Conservation (phyloP, 1,140 invertebrate species). For the Reticulitermes speratus region DNA sequence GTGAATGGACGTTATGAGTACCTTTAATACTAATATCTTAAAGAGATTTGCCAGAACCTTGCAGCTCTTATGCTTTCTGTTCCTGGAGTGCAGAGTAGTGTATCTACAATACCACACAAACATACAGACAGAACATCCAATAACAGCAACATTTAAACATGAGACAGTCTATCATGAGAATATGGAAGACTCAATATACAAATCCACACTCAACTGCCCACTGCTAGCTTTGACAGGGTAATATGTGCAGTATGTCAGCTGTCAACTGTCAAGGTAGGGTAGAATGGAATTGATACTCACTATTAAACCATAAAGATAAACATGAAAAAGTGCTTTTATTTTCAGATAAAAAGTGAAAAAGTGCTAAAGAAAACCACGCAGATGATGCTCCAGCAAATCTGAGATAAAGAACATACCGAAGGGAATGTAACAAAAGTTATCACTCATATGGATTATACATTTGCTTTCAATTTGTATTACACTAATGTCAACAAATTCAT, state of each 20-base stretch:
- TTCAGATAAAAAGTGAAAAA: not conserved
- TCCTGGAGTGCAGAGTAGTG: not conserved
- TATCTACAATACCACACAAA: slow-evolving; percentile 10
- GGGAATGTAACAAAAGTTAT: not conserved
- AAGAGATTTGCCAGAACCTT: slow-evolving; percentile 19
- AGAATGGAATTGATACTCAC: not conserved
- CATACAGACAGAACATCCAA: slow-evolving; percentile 7
- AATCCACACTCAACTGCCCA: not conserved
- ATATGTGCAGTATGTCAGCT: slow-evolving; percentile 2
- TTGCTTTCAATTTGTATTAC: not conserved
- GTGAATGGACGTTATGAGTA: not conserved
- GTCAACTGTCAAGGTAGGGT: not conserved
- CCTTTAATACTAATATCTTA: not conserved
- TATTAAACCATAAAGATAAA: slow-evolving; percentile 4
- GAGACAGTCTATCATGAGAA: not conserved
- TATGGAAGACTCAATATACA: not conserved
- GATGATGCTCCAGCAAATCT: not conserved
- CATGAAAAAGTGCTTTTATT: not conserved
- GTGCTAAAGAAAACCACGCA: not conserved
- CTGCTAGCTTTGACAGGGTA: not conserved
- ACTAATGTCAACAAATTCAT: not conserved
- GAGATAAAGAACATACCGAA: not conserved
- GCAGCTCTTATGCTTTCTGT: not conserved
- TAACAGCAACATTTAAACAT: not conserved
- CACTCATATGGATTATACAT: not conserved